Percentiles rank a stretch among this genome's conserved stretches.
These are phyloP conservation scores for Arvicola amphibius DNA, from an alignment of 2,797 vertebrate genomes.

Conservation along the genomic window DNA sequence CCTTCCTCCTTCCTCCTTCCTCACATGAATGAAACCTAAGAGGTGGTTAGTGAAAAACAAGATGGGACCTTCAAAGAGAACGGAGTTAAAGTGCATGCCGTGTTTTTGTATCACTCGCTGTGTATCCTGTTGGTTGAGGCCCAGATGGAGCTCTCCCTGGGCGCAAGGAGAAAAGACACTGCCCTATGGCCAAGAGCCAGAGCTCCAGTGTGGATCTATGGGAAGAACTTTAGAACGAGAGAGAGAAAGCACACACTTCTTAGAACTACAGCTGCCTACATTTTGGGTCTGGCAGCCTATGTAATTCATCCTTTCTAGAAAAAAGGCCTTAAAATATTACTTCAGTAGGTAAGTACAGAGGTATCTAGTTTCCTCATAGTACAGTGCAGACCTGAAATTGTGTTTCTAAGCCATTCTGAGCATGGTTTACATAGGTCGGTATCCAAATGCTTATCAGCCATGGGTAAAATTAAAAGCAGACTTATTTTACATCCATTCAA, in stretches of 20 bases:
- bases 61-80: not conserved
- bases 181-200: not conserved
- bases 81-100: not conserved
- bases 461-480: not conserved
- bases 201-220: accelerated
- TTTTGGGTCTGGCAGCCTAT: not conserved
- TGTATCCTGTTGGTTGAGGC: not conserved
- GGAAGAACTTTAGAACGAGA: not conserved
- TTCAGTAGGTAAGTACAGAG: not conserved
- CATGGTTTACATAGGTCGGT: not conserved
- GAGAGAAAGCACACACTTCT: not conserved
- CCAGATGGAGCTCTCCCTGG: not conserved
- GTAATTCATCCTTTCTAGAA: not conserved
- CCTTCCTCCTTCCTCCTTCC: not conserved
- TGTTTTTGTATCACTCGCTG: not conserved
- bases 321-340: not conserved
- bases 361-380: not conserved
- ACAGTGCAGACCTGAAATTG: no score
- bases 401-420: not conserved
- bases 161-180: not conserved
- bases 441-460: no score
- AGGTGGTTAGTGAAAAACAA: not conserved
- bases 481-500: not conserved
- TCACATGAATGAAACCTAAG: not conserved
- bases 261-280: not conserved